A percentile compares a stretch with the other conserved stretches of the same genome.
Evolutionary conservation across 2,888 invertebrate species (phyloP).

Genomic region (Dryobotodes eremita): DNA sequence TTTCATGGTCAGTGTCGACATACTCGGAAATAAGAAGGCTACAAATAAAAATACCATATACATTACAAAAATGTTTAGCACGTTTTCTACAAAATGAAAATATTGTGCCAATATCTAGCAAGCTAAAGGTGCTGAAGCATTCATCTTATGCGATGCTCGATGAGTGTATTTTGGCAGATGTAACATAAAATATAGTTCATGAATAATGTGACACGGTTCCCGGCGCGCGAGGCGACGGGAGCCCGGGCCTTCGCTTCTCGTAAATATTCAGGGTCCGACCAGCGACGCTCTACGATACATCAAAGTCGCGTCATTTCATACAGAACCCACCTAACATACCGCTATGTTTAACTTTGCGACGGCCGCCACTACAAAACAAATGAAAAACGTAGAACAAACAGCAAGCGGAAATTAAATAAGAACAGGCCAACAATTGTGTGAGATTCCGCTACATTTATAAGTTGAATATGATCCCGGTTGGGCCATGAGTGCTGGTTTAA

Average conservation of each 20-base stretch:
- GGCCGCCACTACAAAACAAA: conserved; percentile 63
- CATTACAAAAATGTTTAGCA: conserved; percentile 19
- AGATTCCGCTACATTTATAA: conserved; percentile 53
- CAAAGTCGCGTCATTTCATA: conserved; percentile 83
- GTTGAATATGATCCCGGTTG: conserved; percentile 31
- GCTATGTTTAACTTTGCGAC: conserved; percentile 66
- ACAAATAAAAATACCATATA: conserved; percentile 2
- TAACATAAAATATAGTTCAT: conserved; percentile 78
- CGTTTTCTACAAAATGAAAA: conserved; percentile 36
- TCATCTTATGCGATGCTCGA: conserved; percentile 60
- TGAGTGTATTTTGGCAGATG: conserved; percentile 77
- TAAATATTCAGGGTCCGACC: conserved; percentile 87
- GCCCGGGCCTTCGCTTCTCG: conserved; percentile 75
- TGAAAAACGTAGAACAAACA: conserved; percentile 74
- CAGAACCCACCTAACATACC: conserved; percentile 67
- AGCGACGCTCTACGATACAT: conserved; percentile 82
- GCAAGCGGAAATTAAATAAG: conserved; percentile 78
- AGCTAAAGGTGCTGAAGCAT: conserved; percentile 54
- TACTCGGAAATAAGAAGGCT: conserved; percentile 2
- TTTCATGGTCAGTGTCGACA: not conserved
- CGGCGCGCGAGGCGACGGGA: conserved; percentile 66
- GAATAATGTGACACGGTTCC: conserved; percentile 83
- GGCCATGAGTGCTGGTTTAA: conserved; percentile 28
- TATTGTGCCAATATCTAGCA: conserved; percentile 40
- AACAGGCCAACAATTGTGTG: conserved; percentile 57